phyloP scores from a whole-genome alignment of 2,113 vertebrate species.

The Erythrocercus mccallii region DNA sequence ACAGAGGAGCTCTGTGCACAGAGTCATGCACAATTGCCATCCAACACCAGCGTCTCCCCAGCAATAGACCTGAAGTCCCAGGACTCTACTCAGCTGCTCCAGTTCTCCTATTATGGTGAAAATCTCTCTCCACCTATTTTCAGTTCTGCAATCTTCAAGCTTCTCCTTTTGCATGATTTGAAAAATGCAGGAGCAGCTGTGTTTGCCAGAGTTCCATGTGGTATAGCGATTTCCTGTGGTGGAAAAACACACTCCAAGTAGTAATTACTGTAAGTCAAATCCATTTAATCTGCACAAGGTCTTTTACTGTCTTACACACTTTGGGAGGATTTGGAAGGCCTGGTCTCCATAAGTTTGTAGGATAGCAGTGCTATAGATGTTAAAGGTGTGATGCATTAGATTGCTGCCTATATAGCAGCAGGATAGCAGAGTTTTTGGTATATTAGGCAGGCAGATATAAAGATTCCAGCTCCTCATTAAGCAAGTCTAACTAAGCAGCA shows the following conservation, averaged over 20 bases:
- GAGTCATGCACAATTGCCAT: not conserved
- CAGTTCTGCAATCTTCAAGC: not conserved
- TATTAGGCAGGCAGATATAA: not conserved
- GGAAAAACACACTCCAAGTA: slow-evolving; percentile 55
- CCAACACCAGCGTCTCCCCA: not conserved
- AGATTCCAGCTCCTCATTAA: slow-evolving; percentile 27
- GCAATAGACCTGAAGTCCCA: not conserved
- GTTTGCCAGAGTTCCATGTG: slow-evolving; percentile 62
- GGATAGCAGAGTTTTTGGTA: not conserved
- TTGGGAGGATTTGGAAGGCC: slow-evolving; percentile 4
- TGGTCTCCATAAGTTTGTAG: not conserved
- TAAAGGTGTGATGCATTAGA: not conserved
- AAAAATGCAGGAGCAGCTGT: slow-evolving; percentile 19
- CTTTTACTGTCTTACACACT: slow-evolving; percentile 16
- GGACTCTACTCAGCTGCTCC: not conserved
- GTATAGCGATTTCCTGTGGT: slow-evolving; percentile 62
- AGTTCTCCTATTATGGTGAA: not conserved
- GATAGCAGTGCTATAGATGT: not conserved
- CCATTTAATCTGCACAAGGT: slow-evolving; percentile 34
- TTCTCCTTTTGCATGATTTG: slow-evolving; percentile 4
- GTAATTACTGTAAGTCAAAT: slow-evolving; percentile 54
- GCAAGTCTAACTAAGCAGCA: not conserved
- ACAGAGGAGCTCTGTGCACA: not conserved
- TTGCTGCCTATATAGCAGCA: slow-evolving; percentile 4
- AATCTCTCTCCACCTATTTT: not conserved